These are phyloP conservation scores for Eueides isabella DNA, from an alignment of 1,140 invertebrate genomes.

Conservation along the genomic window DNA sequence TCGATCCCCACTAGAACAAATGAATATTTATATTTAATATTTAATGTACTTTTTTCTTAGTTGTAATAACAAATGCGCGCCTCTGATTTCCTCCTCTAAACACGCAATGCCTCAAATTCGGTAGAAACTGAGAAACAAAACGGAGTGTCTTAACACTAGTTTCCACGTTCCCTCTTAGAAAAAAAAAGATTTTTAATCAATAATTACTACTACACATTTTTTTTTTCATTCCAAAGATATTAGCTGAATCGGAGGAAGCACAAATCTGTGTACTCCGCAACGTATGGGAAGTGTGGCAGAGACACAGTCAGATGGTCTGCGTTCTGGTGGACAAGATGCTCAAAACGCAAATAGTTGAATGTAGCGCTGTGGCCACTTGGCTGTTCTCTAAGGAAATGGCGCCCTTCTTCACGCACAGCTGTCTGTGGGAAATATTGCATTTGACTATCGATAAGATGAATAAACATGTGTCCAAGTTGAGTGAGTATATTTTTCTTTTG, in stretches of 20 bases:
- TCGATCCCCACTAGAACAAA: too few relatives aligned
- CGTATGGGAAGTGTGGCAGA: constrained; percentile 96
- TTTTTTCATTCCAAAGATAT: constrained; percentile 71
- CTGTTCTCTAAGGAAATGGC: constrained; percentile 99
- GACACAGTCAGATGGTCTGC: constrained; percentile 98
- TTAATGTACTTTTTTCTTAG: too few relatives aligned
- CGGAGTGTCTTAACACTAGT: too few relatives aligned
- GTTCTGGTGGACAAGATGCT: constrained; percentile 98
- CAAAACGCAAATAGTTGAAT: constrained; percentile 98
- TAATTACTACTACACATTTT: too few relatives aligned
- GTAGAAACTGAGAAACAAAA: too few relatives aligned
- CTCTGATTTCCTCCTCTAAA: too few relatives aligned
- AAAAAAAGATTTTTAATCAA: too few relatives aligned
- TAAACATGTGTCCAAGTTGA: constrained; percentile 94
- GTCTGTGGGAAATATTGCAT: constrained; percentile 99
- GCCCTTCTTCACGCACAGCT: constrained; percentile 95
- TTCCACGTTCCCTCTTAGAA: too few relatives aligned
- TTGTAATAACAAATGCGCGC: too few relatives aligned
- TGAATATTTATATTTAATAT: too few relatives aligned
- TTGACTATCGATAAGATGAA: constrained; percentile 98
- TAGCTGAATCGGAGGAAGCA: constrained; percentile 96
- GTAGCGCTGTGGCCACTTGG: constrained; percentile 98
- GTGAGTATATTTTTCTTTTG: constrained; percentile 61
- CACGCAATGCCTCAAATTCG: too few relatives aligned
- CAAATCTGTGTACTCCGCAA: constrained; percentile 97